Evolutionary conservation across 1,140 invertebrate genomes (phyloP).

Genomic region (Diabrotica undecimpunctata): DNA sequence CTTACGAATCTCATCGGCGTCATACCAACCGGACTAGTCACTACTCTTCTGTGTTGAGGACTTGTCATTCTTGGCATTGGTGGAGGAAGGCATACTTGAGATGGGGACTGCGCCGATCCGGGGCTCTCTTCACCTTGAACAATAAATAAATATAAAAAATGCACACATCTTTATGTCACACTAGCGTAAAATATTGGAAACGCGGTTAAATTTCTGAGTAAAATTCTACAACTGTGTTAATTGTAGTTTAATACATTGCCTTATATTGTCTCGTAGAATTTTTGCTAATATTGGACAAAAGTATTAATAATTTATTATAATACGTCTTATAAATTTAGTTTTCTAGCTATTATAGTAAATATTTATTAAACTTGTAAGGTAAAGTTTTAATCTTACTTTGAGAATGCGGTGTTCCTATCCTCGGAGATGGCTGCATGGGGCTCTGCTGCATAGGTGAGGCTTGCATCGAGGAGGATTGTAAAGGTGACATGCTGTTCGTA

Average conservation of each 20-base stretch:
- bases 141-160: conserved; percentile 20
- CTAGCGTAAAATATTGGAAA: too few relatives aligned
- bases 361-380: neutral
- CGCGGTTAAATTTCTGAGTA: too few relatives aligned
- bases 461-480: conserved; percentile 55
- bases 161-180: too few relatives aligned
- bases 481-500: conserved; percentile 53
- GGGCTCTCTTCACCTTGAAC: conserved; percentile 39
- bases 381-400: conserved; percentile 49
- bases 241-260: too few relatives aligned
- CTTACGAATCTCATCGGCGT: conserved; percentile 43
- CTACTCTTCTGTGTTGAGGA: conserved; percentile 55
- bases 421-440: conserved; percentile 55
- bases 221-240: too few relatives aligned
- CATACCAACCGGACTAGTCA: conserved; percentile 53
- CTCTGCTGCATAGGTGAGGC: conserved; percentile 48
- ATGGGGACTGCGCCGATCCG: conserved; percentile 46
- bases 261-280: too few relatives aligned
- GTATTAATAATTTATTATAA: too few relatives aligned
- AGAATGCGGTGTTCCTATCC: conserved; percentile 60
- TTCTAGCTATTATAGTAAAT: too few relatives aligned
- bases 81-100: conserved; percentile 46
- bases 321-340: too few relatives aligned
- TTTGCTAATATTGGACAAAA: too few relatives aligned
- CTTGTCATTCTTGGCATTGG: conserved; percentile 55